Conservation (phyloP, 92 coral and sea anemone genomes). For the Porites evermanni region DNA sequence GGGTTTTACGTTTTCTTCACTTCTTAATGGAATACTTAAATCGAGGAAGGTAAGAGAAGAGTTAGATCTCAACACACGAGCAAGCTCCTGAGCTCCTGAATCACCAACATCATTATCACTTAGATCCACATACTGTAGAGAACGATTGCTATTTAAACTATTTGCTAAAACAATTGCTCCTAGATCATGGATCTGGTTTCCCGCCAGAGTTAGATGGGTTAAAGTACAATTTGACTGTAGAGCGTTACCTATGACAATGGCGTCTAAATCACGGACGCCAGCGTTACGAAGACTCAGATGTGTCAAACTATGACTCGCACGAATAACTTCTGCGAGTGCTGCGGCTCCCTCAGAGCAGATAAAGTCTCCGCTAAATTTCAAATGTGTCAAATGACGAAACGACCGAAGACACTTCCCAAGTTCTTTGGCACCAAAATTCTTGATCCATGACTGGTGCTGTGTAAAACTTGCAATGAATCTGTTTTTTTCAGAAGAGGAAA, state of each 20-base stretch:
- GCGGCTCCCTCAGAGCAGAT: neutral
- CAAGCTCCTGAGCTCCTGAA: neutral
- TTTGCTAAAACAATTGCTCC: slow-evolving; percentile 1
- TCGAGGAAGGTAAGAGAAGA: neutral
- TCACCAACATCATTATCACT: neutral
- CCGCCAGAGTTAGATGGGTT: slow-evolving; percentile 1
- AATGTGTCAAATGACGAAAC: neutral
- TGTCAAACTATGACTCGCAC: neutral
- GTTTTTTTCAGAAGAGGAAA: neutral
- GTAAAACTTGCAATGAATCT: too few species aligned
- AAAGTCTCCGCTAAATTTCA: neutral
- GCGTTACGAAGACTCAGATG: neutral
- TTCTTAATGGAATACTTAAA: too few species aligned
- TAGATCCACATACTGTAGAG: slow-evolving; percentile 8
- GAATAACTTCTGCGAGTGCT: slow-evolving; percentile 1
- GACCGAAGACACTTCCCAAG: neutral
- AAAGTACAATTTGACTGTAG: slow-evolving; percentile 7
- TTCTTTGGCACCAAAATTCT: neutral
- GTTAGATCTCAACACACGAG: neutral
- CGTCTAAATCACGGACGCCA: neutral
- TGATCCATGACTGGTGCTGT: neutral
- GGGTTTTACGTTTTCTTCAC: too few species aligned
- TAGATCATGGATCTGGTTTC: neutral
- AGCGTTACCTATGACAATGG: neutral
- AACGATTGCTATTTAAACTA: neutral